These are phyloP conservation scores for Meriones psammophilus DNA, from an alignment of 2,797 vertebrate species.

Conservation along the genomic window DNA sequence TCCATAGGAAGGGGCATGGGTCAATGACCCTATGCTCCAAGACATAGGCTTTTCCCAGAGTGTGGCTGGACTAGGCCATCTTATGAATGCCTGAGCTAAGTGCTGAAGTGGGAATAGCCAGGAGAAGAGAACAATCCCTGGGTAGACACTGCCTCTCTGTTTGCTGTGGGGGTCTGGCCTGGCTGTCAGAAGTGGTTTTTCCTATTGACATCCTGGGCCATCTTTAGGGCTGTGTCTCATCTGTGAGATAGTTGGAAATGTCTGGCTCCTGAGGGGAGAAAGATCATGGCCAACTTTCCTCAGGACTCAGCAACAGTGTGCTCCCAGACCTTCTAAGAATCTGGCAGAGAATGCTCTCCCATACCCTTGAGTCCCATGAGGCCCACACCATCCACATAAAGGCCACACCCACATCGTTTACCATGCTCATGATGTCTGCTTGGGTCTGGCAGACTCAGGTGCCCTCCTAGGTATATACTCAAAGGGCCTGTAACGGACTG, in stretches of 20 bases:
- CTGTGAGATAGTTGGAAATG: background rate
- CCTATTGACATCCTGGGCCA: background rate
- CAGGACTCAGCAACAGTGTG: background rate
- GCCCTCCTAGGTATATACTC: background rate
- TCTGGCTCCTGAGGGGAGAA: too few relatives aligned
- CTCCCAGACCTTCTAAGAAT: background rate
- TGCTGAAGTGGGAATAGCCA: background rate
- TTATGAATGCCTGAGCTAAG: background rate
- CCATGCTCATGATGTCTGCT: background rate
- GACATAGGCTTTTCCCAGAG: background rate
- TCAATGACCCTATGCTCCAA: too few relatives aligned
- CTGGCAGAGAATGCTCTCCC: background rate
- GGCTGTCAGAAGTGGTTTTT: background rate
- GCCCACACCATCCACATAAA: background rate
- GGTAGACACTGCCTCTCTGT: background rate
- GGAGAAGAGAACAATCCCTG: background rate
- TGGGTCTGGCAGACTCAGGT: rapidly evolving
- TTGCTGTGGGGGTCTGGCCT: background rate
- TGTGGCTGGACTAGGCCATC: background rate
- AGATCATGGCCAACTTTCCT: background rate
- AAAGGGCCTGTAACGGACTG: background rate
- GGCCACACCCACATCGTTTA: too few relatives aligned
- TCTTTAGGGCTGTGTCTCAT: background rate
- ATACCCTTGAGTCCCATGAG: rapidly evolving
- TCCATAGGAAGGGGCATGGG: background rate